Percentiles rank a stretch among this genome's conserved stretches.
Conservation (phyloP, 2,888 invertebrate species). For the Aquatica leii region DNA sequence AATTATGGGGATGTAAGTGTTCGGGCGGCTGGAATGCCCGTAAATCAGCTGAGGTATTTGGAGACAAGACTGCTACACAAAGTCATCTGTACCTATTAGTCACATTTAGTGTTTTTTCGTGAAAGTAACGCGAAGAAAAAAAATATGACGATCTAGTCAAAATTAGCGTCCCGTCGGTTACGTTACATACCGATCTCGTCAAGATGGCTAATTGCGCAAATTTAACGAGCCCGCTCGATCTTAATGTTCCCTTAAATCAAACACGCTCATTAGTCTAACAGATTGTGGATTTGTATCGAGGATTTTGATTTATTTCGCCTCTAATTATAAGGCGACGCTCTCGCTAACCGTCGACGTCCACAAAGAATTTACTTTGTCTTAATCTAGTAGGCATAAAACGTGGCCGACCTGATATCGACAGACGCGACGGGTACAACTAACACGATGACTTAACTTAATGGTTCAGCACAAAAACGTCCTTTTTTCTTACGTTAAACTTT, state of each 20-base stretch:
- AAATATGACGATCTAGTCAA: conserved; percentile 1
- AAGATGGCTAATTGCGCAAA: conserved; percentile 28
- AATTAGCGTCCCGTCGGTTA: conserved; percentile 22
- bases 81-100: conserved; percentile 38
- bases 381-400: no score
- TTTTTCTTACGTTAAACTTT: no score
- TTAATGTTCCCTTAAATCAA: conserved; percentile 34
- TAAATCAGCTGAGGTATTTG: conserved; percentile 35
- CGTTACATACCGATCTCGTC: conserved; percentile 17
- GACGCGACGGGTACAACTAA: no score
- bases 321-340: no score
- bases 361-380: no score
- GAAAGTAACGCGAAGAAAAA: background rate
- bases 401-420: no score
- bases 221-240: conserved; percentile 24
- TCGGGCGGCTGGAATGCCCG: conserved; percentile 34
- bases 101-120: conserved; percentile 23
- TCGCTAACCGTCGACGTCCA: no score
- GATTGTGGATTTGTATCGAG: conserved; percentile 35
- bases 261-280: conserved; percentile 39
- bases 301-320: conserved; percentile 23
- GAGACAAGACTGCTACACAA: conserved; percentile 30
- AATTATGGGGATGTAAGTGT: conserved; percentile 32
- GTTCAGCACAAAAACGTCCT: no score
- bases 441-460: no score